These are phyloP conservation scores for Leuciscus waleckii DNA, from an alignment of 2,797 vertebrate genomes.

Conservation along the genomic window DNA sequence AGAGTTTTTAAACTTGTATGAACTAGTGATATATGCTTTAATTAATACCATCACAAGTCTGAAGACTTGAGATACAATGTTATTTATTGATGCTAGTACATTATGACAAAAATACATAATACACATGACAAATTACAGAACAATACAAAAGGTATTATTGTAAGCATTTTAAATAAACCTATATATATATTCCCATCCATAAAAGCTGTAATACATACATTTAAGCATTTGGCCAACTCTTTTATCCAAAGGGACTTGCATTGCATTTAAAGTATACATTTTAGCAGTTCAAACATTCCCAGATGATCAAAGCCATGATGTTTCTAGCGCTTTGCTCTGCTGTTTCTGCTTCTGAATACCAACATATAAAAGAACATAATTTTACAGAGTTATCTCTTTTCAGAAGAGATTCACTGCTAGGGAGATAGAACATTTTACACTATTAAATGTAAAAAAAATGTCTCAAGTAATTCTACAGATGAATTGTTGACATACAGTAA, in stretches of 20 bases:
- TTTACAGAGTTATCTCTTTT: not conserved
- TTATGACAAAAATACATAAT: not conserved
- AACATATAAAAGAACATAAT: not conserved
- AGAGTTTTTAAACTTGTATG: not conserved
- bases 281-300: not conserved
- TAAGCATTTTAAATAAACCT: not conserved
- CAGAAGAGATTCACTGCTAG: too few species aligned
- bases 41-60: not conserved
- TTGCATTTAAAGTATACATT: not conserved
- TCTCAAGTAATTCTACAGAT: not conserved
- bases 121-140: not conserved
- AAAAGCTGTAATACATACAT: not conserved
- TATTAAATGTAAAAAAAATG: not conserved
- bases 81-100: not conserved
- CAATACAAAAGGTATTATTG: slow-evolving; percentile 1
- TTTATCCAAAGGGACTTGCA: not conserved
- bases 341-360: not conserved
- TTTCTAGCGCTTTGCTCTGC: not conserved
- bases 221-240: not conserved
- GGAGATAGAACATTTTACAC: not conserved
- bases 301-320: not conserved
- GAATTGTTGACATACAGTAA: slow-evolving; percentile 62
- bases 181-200: not conserved
- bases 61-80: not conserved
- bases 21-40: too few species aligned